Percentiles rank a stretch among this genome's conserved stretches.
These are phyloP conservation scores for Ctenochaetus hawaiiensis DNA, from an alignment of 2,797 vertebrate genomes.

Conservation along the genomic window DNA sequence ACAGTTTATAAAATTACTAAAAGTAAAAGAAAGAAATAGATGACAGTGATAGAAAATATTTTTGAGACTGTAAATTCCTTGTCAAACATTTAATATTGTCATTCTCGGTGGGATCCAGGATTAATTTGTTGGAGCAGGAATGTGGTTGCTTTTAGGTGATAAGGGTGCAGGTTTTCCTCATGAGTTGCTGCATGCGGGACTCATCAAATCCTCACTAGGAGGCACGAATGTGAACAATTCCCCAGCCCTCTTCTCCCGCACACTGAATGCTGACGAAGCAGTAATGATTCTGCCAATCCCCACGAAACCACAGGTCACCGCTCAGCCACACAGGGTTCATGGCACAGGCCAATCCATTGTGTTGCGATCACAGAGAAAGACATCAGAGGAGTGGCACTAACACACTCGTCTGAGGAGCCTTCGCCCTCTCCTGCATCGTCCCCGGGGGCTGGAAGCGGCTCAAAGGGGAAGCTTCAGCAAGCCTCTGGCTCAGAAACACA, in stretches of 20 bases:
- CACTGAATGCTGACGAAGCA: slow-evolving; percentile 83
- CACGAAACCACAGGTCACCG: slow-evolving; percentile 82
- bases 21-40: neutral
- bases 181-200: slow-evolving; percentile 48
- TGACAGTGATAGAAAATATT: neutral
- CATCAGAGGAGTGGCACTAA: slow-evolving; percentile 95
- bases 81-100: slow-evolving; percentile 8
- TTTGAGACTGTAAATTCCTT: slow-evolving; percentile 1
- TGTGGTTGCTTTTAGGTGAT: slow-evolving; percentile 26
- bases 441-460: slow-evolving; percentile 90
- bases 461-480: slow-evolving; percentile 91
- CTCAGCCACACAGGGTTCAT: slow-evolving; percentile 82
- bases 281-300: slow-evolving; percentile 82
- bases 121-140: slow-evolving; percentile 17
- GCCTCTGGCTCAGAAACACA: slow-evolving; percentile 94
- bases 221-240: slow-evolving; percentile 64
- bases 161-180: slow-evolving; percentile 30
- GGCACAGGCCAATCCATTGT: slow-evolving; percentile 92
- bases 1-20: slow-evolving; percentile 8
- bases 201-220: slow-evolving; percentile 68
- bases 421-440: slow-evolving; percentile 90
- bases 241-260: slow-evolving; percentile 64
- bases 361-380: slow-evolving; percentile 91
- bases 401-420: slow-evolving; percentile 93
- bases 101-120: neutral